Evolutionary conservation across 2,113 vertebrate genomes (phyloP), one percentile per base, ranked within the genome.

Genomic region (Chunga burmeisteri): DNA sequence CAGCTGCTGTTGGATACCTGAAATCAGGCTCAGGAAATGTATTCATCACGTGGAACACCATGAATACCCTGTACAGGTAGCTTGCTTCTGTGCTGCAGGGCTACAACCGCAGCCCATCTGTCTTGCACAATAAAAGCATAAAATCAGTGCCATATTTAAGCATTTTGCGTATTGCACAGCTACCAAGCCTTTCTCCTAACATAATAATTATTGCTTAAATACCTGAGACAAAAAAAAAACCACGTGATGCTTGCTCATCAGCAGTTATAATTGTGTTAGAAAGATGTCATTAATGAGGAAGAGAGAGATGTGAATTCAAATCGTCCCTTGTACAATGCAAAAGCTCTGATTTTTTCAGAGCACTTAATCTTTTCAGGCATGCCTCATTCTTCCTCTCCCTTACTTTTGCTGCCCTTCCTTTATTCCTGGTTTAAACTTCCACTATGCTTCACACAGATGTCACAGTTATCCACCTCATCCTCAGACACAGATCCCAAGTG

Each of bases 321-420:
- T 50, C 27, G 72, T 23, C 38, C 32, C 17, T 81, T 0, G 0
- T 15, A 38, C 18, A 61, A 52, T 16, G 0, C 4, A 46, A 87
- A 13, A 75, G 34, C 27, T 62, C 52, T 6, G 5, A 11, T 46
- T 67, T 80, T 94, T 89, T 23, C 61, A 67, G 21, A 58, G 34
- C 6, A 8, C n/a, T 66, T 44, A 25, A 30, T 85, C n/a, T 79
- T 87, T 92, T n/a, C 74, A 50, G 56, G 32, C 32, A 26, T 9
- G 12, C 29, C 70, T 90, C 30, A 16, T 70, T 81, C 56, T 85
- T 56, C 7, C 30, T 81, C 47, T 58, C 14, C 25, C 16, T 4
- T 56, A 4, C 20, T 65, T 89, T 5, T 80, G 13, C 53, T 73
- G 50, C 23, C 42, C 49, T 78, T 88, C 59, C 49, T 62, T 85